phyloP scores from a whole-genome alignment of 2,888 invertebrate genomes.

The Neoitamus cyanurus region DNA sequence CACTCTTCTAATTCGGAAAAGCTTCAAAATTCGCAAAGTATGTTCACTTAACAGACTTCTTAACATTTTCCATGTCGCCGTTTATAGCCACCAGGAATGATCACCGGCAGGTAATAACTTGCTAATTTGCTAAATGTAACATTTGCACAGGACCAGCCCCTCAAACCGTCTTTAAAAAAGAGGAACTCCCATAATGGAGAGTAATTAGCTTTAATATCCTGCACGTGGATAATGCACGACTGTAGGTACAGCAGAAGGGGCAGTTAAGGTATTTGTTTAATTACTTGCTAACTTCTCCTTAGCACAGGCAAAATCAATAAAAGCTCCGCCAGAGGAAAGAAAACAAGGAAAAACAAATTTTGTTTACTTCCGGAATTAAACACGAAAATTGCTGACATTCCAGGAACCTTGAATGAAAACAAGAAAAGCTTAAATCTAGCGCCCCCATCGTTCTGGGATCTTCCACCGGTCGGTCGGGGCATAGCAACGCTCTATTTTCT shows the following conservation, averaged over 20 bases:
- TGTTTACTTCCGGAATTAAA: conserved; percentile 1
- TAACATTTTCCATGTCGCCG: neutral
- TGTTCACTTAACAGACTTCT: neutral
- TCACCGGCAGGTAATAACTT: neutral
- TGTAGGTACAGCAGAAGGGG: neutral
- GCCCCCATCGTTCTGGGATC: neutral
- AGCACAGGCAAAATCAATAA: neutral
- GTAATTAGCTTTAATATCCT: neutral
- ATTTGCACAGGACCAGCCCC: neutral
- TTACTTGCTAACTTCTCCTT: neutral
- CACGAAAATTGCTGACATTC: neutral
- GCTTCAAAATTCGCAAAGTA: neutral
- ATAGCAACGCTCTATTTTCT: neutral
- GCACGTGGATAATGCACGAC: neutral
- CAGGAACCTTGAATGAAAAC: neutral
- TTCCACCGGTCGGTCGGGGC: neutral
- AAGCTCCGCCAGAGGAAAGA: neutral
- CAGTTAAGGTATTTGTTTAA: neutral
- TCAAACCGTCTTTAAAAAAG: neutral
- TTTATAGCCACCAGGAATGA: neutral
- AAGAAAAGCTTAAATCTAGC: neutral
- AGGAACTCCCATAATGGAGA: neutral
- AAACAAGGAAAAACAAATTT: neutral
- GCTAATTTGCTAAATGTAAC: neutral
- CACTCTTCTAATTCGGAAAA: neutral